Evolutionary conservation across 2,113 vertebrate species (phyloP), one percentile per base, ranked within the genome.

Genomic region (Dasyprocta punctata): DNA sequence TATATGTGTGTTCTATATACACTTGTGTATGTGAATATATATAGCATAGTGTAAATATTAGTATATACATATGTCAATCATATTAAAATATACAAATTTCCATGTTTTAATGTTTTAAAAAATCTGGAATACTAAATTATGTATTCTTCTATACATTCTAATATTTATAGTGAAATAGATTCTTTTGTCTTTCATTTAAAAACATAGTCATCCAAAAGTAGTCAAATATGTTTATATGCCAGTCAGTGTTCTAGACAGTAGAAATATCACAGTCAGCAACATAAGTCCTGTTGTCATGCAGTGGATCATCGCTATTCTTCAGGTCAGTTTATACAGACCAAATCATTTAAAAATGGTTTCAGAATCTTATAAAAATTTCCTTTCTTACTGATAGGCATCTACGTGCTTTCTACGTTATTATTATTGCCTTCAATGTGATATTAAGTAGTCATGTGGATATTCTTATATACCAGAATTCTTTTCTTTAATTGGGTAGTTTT

Each of bases 401-500:
- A 38, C 49, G 0, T 75, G 2, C 63, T 95, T 95, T 75, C 65
- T 1, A 47, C 22, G 94, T 86, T 89, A 63, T 78, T 38, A 28
- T 86, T 75, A 5, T 69, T 87, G n/a, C 3, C 28, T 83, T 44
- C 6, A 95, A 36, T 78, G 41, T 7, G 41, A 13, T 73, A 84
- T 49, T 47, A 82, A 93, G 7, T 5, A 77, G 61, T 83, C 5
- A 13, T 63, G 12, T 49, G 38, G 36, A 78, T 61, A 44, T 75
- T 52, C 17, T 81, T 75, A 58, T 20, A 8, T 28, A 77, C 5
- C 0, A 63, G 41, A 93, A n/a, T 1, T 93, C 89, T 60, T 65
- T 90, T 63, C 60, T 47, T 92, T 83, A 56, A 75, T 44, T 90
- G 30, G 12, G 8, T 92, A 91, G 69, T 84, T 94, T 94, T 41